Base-by-base conservation (phyloP, 2,888 invertebrate species). In the Hirudinaria manillensis region DNA sequence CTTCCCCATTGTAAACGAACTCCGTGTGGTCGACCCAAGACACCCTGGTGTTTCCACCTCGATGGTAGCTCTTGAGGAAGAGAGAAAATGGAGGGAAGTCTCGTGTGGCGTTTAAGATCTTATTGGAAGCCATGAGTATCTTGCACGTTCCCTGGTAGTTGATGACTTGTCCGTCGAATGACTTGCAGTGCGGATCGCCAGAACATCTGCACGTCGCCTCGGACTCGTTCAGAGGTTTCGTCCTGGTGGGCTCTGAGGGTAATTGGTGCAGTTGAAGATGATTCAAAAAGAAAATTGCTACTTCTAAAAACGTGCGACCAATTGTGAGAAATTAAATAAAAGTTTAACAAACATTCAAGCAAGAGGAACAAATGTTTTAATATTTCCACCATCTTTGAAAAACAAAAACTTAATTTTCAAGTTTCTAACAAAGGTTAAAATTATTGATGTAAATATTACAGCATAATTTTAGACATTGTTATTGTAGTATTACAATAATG, bases 111-210 rank as follows among this genome's bases (percentile, higher is more conserved):
- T 29, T 29, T 24, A 4, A 7, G 7, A 61, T 24, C 27, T 19
- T 61, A n/a, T 61, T 61, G 24, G 61, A 61, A 4, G 61, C 24
- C 27, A 61, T 24, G 61, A 61, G 61, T 4, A 29, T 61, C 29
- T 61, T 61, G 61, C 61, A 61, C 10, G 61, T 61, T 61, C 61
- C 61, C 24, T 55, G 38, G 55, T 72, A 72, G 27, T 72, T 32
- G 29, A 72, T 24, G 10, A 21, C 27, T 10, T 53, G 72, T 13
- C 55, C 55, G 72, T 72, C 72, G 32, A 72, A 72, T 1, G 72
- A 32, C 27, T 24, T 72, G 56, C 72, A 72, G 21, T 51, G n/a
- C 0, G 45, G 34, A 34, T 51, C 55, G 4, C 72, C 72, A 19
- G 45, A 24, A 21, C 72, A 72, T 21, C 32, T 45, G 55, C 72